A percentile compares a stretch with the other conserved stretches of the same genome.
phyloP scores from a whole-genome alignment of 2,888 invertebrate genomes.

The Phragmatobia fuliginosa region DNA sequence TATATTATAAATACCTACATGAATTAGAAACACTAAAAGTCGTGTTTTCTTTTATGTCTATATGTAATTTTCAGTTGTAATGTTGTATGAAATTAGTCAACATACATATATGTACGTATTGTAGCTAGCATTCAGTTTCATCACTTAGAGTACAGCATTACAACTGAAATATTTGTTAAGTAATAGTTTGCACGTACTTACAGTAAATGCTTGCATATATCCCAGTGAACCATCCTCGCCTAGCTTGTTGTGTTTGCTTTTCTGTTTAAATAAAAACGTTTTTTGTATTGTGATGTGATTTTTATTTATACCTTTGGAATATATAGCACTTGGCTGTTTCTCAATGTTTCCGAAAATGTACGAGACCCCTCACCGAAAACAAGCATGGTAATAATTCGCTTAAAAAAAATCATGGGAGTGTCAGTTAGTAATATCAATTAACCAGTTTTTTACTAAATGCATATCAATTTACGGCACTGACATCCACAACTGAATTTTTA shows the following conservation, averaged over 20 bases:
- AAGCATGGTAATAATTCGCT: too few species aligned
- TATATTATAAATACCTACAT: slow-evolving; percentile 9
- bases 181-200: slow-evolving; percentile 41
- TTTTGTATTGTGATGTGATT: slow-evolving; percentile 39
- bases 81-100: not conserved
- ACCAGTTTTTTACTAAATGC: too few species aligned
- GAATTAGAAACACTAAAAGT: not conserved
- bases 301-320: slow-evolving; percentile 36
- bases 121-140: too few species aligned
- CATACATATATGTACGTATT: too few species aligned
- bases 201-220: slow-evolving; percentile 28
- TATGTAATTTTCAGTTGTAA: not conserved
- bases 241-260: slow-evolving; percentile 38
- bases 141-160: slow-evolving; percentile 2
- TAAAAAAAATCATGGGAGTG: too few species aligned
- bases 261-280: slow-evolving; percentile 43
- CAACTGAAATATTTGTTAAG: slow-evolving; percentile 6
- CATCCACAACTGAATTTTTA: too few species aligned
- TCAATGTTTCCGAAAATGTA: not conserved
- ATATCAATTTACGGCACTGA: too few species aligned
- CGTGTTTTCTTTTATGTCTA: not conserved
- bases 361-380: not conserved
- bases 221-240: slow-evolving; percentile 33
- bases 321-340: not conserved
- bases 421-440: too few species aligned